Base-by-base conservation (phyloP, 35 echinoderm and acorn worm species). In the Antedon bifida region DNA sequence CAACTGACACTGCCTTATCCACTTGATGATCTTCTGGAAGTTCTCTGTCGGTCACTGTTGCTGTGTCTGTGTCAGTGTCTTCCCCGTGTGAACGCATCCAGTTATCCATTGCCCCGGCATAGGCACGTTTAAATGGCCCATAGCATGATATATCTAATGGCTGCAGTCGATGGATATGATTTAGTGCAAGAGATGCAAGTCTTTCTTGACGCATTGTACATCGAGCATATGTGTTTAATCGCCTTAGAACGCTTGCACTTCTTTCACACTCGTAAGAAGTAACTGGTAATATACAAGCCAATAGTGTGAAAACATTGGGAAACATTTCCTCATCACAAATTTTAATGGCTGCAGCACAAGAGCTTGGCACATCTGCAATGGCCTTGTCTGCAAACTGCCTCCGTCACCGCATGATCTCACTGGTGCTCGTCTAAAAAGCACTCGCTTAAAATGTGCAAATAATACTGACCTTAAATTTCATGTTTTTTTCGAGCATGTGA, bases 211-310 rank as follows among this genome's bases (percentile, higher is more conserved):
- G 5, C 39, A 44, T 44, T 44, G 39, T 44, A 16, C 16, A 44
- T 16, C 39, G 39, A 16, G 39, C 16, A 16, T 44, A 84, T 30
- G 56, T 84, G 73, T 84, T 64, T 0, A 84, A 46, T 23, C 82
- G 19, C 30, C 82, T 17, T 13, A 84, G 51, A 30, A 51, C 73
- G 46, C 82, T 84, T 64, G 82, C 82, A 74, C 12, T 45, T 33
- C 82, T 42, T 46, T 84, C 82, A 33, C 82, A 84, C 51, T 84
- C 82, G 44, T 46, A 84, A 73, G 39, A 73, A 13, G 56, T 84
- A 19, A 84, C 82, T 32, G 82, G 82, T 73, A 84, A 46, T 31
- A 46, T 44, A 44, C 82, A 84, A 46, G 45, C 82, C 51, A 84
- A 46, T 73, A 74, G 42, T 11, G 33, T 84, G 46, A 74, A 84